Percentiles rank a stretch among this genome's conserved stretches.
phyloP scores from a whole-genome alignment of 1,140 invertebrate genomes.

The Aplysia californica region DNA sequence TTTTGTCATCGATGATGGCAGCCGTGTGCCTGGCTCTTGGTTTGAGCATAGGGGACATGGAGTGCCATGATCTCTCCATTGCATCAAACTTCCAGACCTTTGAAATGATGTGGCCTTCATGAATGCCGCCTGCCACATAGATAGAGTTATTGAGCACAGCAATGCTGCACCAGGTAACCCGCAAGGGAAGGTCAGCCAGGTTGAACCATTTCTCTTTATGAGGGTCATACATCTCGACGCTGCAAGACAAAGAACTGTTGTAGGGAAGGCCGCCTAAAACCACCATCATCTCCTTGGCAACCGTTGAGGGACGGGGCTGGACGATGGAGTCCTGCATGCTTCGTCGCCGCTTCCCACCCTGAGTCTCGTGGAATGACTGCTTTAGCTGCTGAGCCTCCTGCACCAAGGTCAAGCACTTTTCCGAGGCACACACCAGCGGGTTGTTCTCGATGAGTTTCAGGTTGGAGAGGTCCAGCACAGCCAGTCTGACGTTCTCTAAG shows the following conservation, averaged over 20 bases:
- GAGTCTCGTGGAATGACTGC: constrained; percentile 45
- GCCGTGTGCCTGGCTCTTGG: constrained; percentile 62
- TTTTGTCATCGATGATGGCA: constrained; percentile 49
- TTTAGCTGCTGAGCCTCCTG: constrained; percentile 55
- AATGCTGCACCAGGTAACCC: constrained; percentile 54
- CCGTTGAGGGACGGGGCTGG: constrained; percentile 63
- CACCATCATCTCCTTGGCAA: constrained; percentile 64
- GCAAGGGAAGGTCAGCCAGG: constrained; percentile 57
- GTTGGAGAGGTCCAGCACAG: constrained; percentile 51
- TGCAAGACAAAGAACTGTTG: constrained; percentile 35
- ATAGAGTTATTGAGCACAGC: constrained; percentile 58
- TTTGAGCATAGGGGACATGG: constrained; percentile 49
- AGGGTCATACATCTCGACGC: constrained; percentile 63
- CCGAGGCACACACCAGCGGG: constrained; percentile 50
- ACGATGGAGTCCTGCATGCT: constrained; percentile 57
- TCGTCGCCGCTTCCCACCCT: constrained; percentile 51
- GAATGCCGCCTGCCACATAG: constrained; percentile 62
- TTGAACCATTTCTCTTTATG: constrained; percentile 60
- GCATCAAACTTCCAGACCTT: constrained; percentile 64
- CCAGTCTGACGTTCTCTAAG: constrained; percentile 61
- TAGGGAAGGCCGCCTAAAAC: constrained; percentile 56
- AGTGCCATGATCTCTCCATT: constrained; percentile 50
- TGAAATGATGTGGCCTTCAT: constrained; percentile 55
- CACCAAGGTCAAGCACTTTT: constrained; percentile 56
- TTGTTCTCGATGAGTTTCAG: constrained; percentile 53